Evolutionary conservation across 2,113 vertebrate genomes (phyloP), one percentile per base, ranked within the genome.

Genomic region (Pterocles orientalis): DNA sequence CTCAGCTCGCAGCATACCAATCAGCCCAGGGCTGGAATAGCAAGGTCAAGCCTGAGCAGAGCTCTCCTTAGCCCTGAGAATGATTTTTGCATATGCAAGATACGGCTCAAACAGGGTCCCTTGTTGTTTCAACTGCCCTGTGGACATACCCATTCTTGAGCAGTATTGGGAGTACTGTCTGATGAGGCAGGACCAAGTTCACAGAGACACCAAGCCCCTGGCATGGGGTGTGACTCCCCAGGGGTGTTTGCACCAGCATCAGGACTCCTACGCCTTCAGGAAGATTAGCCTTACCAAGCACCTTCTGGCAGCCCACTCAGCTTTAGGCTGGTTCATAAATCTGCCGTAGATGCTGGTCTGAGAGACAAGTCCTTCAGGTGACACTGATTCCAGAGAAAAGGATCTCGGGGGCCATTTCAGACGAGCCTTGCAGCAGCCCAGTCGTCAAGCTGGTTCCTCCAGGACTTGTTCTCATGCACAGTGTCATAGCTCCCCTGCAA

Each of bases 1-100:
- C 90, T 89, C 87, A 73, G 87, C 62, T 82, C 14, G 0, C 84
- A 43, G 93, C 91, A 95, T 93, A 95, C 57, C 91, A 90, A 95
- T 92, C 66, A 95, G 84, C 71, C 36, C 25, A 53, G 79, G 62
- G 65, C 78, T 95, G 19, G 34, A 91, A 86, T 39, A 90, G 36
- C 87, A 95, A 97, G 94, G 93, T 96, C 91, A 95, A 85, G 70
- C 58, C 82, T 62, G 31, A 83, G 60, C 51, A 70, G 53, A 92
- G 69, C 34, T 65, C 56, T 91, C 23, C 18, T 62, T 61, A 85
- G 75, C 57, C 70, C 70, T 43, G 25, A 36, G 41, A 82, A 72
- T 20, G 41, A 41, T 50, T 60, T 61, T 65, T 54, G 28, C 15
- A 7, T 9, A 19, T 1, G 3, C 61, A 87, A 45, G 31, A 65